Evolutionary conservation across 2,113 vertebrate species (phyloP).

Genomic region (Xiphophorus maculatus): DNA sequence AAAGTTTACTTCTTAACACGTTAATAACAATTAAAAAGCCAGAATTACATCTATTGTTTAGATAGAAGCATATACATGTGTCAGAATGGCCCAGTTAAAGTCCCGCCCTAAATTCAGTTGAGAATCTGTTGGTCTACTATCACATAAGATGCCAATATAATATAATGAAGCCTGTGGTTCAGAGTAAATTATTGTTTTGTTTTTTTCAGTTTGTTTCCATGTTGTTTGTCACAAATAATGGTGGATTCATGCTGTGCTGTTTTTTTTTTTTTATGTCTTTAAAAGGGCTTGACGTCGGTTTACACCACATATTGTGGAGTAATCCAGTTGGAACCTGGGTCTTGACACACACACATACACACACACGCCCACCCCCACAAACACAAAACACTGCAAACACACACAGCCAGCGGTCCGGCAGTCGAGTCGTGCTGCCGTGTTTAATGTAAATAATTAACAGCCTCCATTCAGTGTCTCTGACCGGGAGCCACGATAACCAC

Average conservation of each 20-base stretch:
- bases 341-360: background rate
- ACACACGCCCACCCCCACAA: no score
- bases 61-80: no score
- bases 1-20: no score
- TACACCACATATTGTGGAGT: background rate
- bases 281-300: background rate
- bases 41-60: no score
- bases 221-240: background rate
- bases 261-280: background rate
- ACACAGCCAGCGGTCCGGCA: background rate
- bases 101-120: no score
- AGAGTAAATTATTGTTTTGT: background rate
- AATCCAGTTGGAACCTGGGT: constrained; percentile 1
- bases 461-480: constrained; percentile 19
- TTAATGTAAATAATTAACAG: constrained; percentile 53
- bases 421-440: background rate
- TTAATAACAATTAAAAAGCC: no score
- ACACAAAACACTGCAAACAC: background rate
- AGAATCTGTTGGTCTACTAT: no score
- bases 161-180: background rate
- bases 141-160: background rate
- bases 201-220: background rate
- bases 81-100: no score
- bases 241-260: background rate
- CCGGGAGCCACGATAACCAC: constrained; percentile 10